phyloP scores from a whole-genome alignment of 2,888 invertebrate genomes.

The Amaurobius ferox region DNA sequence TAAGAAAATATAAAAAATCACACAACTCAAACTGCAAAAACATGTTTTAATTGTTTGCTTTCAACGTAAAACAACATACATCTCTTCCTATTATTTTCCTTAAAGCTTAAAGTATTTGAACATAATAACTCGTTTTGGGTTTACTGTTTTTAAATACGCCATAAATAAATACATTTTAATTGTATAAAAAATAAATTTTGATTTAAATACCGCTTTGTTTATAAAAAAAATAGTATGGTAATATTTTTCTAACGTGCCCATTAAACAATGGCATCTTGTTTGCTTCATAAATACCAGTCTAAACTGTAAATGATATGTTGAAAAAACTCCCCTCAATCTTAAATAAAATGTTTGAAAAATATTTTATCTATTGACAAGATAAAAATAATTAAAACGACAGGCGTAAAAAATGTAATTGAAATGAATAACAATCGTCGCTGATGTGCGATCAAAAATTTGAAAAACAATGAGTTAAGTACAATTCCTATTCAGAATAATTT shows the following conservation, averaged over 20 bases:
- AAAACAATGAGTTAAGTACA: slow-evolving; percentile 2
- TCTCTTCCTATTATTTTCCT: too few relatives aligned
- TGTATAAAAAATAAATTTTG: neutral
- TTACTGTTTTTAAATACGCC: neutral
- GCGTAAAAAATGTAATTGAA: slow-evolving; percentile 33
- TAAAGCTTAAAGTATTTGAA: too few relatives aligned
- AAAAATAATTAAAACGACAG: neutral
- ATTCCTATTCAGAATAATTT: slow-evolving; percentile 64
- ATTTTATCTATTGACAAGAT: neutral
- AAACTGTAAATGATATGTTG: neutral
- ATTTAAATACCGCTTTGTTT: neutral
- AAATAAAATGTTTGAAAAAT: neutral
- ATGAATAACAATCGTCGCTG: slow-evolving; percentile 62
- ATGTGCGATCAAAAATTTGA: slow-evolving; percentile 38
- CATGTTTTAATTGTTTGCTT: too few relatives aligned
- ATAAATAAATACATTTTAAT: neutral
- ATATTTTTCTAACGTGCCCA: neutral
- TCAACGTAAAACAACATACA: too few relatives aligned
- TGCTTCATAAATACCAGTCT: neutral
- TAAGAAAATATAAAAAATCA: too few relatives aligned
- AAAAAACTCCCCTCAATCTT: neutral
- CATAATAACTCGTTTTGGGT: neutral
- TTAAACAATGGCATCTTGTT: slow-evolving; percentile 2
- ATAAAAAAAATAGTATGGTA: neutral
- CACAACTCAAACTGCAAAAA: too few relatives aligned